phyloP scores from a whole-genome alignment of 2,797 vertebrate species.

The Numenius phaeopus region DNA sequence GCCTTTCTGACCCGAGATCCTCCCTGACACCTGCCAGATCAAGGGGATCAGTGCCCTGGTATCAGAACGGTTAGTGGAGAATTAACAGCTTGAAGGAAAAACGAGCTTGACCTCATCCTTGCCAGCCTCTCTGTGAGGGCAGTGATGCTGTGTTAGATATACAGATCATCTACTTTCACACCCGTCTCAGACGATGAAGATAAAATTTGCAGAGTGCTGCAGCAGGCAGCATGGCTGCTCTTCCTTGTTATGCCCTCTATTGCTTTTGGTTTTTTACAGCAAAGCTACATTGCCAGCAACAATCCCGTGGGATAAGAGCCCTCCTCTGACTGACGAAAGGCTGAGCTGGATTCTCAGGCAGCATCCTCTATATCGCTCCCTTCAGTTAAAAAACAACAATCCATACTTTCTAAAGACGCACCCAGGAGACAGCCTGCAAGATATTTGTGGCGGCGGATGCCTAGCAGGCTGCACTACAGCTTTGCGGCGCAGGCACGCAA shows the following conservation, averaged over 20 bases:
- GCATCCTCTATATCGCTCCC: accelerated
- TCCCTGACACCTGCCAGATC: not conserved
- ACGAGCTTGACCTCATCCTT: not conserved
- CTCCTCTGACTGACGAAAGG: not conserved
- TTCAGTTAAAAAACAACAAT: not conserved
- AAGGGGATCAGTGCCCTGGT: accelerated
- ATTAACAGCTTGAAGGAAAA: not conserved
- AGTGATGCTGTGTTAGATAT: accelerated
- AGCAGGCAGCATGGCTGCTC: not conserved
- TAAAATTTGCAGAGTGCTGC: not conserved
- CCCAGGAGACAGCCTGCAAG: not conserved
- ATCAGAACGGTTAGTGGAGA: not conserved
- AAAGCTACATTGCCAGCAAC: not conserved
- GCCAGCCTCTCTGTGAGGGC: accelerated
- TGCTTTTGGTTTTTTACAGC: not conserved
- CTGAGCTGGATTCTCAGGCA: not conserved
- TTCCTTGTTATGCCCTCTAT: not conserved
- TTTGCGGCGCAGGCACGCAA: not conserved
- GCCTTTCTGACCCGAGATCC: not conserved
- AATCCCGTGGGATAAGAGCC: not conserved
- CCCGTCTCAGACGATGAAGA: not conserved
- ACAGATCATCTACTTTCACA: not conserved
- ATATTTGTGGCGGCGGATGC: not conserved
- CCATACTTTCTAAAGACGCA: accelerated
- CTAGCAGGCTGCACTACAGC: not conserved